Base-by-base conservation (phyloP, 2,113 vertebrate genomes). In the Lophotis ruficrista region DNA sequence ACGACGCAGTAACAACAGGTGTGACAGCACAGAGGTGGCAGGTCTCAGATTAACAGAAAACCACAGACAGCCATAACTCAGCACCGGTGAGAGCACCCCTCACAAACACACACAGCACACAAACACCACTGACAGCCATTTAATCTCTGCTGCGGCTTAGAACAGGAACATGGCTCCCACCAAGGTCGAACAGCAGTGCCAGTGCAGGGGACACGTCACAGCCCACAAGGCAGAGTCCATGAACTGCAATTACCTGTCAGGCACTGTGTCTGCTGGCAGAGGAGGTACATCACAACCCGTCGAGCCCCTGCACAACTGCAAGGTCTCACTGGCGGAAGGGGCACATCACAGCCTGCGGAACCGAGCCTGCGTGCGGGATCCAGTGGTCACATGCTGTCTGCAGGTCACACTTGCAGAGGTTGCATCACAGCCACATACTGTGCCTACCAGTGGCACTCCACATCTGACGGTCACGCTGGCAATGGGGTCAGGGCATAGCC, bases 251-350 rank as follows among this genome's bases (percentile, higher is more conserved):
- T 33, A 16, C 71, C 28, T 50, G n/a, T 17, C 58, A 38, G 72
- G 71, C 53, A 62, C 82, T 7, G 20, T 9, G 17, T 37, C 79
- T 38, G 54, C 66, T 33, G 37, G 28, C 9, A n/a, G 45, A 77
- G 4, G 35, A 12, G 33, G 11, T 33, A 58, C 24, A 9, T 0
- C 0, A 4, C 68, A 73, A 54, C 35, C 24, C 4, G 7, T 7
- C 2, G 3, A 57, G 27, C 3, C 58, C 45, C 65, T 27, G 11
- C 23, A 17, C 7, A 2, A 15, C 51, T 54, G 56, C 66, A 43
- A 47, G 72, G 73, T 38, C 58, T 56, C 0, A 0, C 15, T 12
- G 45, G 64, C 4, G 2, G 53, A n/a, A 8, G 30, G 9, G 53
- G 17, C n/a, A 28, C 30, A 8, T 4, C 3, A 10, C 45, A 65